These are phyloP conservation scores for Picus viridis DNA, from an alignment of 2,797 vertebrate species.

Conservation along the genomic window DNA sequence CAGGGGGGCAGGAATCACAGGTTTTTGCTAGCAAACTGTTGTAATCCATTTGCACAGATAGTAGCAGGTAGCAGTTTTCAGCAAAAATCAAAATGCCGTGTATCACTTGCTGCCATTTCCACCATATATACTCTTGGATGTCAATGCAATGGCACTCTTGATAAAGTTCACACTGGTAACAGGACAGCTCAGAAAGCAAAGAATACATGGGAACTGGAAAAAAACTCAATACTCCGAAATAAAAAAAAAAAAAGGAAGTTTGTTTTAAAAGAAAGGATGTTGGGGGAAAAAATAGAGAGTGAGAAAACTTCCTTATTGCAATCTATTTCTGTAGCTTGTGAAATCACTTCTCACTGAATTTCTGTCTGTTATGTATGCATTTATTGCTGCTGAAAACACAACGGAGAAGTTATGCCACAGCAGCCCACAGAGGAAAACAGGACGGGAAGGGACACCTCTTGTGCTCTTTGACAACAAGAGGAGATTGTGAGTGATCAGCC, in stretches of 20 bases:
- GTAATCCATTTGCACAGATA: background rate
- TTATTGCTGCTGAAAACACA: background rate
- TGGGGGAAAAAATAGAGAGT: background rate
- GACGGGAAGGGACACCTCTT: background rate
- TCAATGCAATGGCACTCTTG: background rate
- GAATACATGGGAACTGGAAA: background rate
- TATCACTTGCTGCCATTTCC: background rate
- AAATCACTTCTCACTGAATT: background rate
- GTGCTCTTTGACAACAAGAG: background rate
- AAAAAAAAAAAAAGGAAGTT: background rate
- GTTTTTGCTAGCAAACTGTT: background rate
- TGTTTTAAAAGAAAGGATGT: background rate
- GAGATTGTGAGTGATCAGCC: background rate
- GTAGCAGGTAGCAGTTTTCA: background rate
- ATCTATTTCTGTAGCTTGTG: background rate
- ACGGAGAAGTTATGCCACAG: background rate
- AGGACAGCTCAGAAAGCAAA: background rate
- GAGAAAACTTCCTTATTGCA: background rate
- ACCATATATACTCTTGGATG: background rate
- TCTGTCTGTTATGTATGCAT: background rate
- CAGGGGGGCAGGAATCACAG: background rate
- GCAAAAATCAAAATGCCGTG: background rate
- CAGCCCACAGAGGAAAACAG: background rate
- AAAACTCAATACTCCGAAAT: background rate
- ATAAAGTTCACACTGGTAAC: background rate